These are phyloP conservation scores for Torymus texanus DNA, from an alignment of 2,888 invertebrate genomes.

Conservation along the genomic window DNA sequence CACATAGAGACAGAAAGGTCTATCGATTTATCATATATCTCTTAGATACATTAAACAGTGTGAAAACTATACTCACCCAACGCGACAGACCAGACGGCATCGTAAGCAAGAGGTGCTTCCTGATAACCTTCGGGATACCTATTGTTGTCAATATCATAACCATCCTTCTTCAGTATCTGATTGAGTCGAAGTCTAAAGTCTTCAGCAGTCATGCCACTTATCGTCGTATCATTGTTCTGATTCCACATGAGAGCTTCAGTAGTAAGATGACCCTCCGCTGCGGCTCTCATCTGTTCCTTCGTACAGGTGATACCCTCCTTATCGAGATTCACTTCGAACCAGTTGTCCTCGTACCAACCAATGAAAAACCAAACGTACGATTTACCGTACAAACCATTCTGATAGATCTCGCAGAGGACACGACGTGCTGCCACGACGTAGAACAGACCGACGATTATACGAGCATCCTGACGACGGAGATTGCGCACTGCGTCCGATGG, in stretches of 20 bases:
- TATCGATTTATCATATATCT: neutral
- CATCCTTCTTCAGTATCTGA: slow-evolving; percentile 85
- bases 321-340: slow-evolving; percentile 94
- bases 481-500: slow-evolving; percentile 97
- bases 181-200: slow-evolving; percentile 92
- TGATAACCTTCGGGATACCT: slow-evolving; percentile 95
- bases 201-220: slow-evolving; percentile 96
- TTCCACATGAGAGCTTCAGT: slow-evolving; percentile 99
- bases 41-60: neutral
- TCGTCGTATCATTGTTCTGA: slow-evolving; percentile 94
- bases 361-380: slow-evolving; percentile 99
- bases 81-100: slow-evolving; percentile 99
- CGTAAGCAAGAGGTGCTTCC: slow-evolving; percentile 98
- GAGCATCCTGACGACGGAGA: slow-evolving; percentile 94
- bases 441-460: slow-evolving; percentile 98
- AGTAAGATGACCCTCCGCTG: slow-evolving; percentile 97
- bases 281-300: slow-evolving; percentile 92
- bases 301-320: slow-evolving; percentile 94
- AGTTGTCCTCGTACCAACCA: slow-evolving; percentile 99
- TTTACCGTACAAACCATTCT: slow-evolving; percentile 94
- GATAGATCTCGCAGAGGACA: slow-evolving; percentile 97
- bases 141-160: slow-evolving; percentile 90
- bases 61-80: slow-evolving; percentile 79
- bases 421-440: slow-evolving; percentile 98
- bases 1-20: neutral